Evolutionary conservation across 2,888 invertebrate species (phyloP), one percentile per base, ranked within the genome.

Genomic region (Gandaritis pyraliata): DNA sequence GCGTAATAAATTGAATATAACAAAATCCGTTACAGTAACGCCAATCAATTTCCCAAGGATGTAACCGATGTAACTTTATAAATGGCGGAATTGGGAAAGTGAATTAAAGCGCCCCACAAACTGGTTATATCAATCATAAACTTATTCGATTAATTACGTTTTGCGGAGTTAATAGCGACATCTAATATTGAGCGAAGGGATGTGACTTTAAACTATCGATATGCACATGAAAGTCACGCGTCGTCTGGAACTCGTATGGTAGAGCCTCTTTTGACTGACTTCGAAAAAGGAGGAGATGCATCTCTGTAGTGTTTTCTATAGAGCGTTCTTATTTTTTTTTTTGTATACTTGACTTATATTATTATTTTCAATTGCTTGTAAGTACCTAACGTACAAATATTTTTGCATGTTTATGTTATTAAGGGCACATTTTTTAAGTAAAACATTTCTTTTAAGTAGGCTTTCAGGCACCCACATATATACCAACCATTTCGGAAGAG

Each of bases 111-210:
- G 81, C 89, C 88, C 87, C 90, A 80, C 90, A 90, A 90, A 90
- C 92, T 90, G 91, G 92, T 91, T 90, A 92, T 92, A 92, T 92
- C 92, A 92, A 92, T 92, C 92, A 92, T 92, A 92, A 92, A 92
- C 89, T 92, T 92, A 92, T 90, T 92, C 92, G 87, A 92, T 92
- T 92, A 92, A 92, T 92, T 92, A 92, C 91, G 90, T 92, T 92
- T 92, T 92, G 91, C 91, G 92, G 90, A 91, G 91, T 91, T 92
- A 92, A 92, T 92, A 90, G 92, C 90, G 89, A 90, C 92, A 91
- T 90, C 91, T 91, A 91, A 90, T 91, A 91, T 88, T 82, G 83
- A 75, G 65, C 66, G 71, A 74, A 89, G 86, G 75, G 88, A 74
- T 78, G 90, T 66, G 64, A 46, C 43, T 8, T 0, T 11, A 38